Base-by-base conservation (phyloP, 2,113 vertebrate species). In the Chrysochloris asiatica region DNA sequence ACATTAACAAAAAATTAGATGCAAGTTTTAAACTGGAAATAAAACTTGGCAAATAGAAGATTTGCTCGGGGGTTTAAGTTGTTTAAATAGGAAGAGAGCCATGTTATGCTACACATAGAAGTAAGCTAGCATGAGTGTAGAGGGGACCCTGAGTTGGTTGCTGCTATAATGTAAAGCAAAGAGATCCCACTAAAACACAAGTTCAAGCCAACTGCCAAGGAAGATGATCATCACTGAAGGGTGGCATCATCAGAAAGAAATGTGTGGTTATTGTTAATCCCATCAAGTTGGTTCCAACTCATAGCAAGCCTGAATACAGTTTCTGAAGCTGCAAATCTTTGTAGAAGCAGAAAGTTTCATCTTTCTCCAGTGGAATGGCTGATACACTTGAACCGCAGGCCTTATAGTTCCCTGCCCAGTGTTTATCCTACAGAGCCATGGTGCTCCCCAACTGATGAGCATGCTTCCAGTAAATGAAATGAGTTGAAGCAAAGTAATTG, bases 1-100 rank as follows among this genome's bases (percentile, higher is more conserved):
- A 54, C 87, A 86, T 83, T 65, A 93, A 79, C 56, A 36, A 90
- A 92, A 92, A 90, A 67, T 93, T 86, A 56, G n/a, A 92, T 56
- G 79, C 16, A 85, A 88, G 28, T 54, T 86, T 84, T 75, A 79
- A 89, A 90, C 45, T 76, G 52, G 56, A 95, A 92, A 50, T 72
- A 88, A 88, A 96, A 93, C 22, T 38, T 86, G 33, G 78, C 41
- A 84, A 76, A 59, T 0, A 76, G 19, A 36, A 50, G 52, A 79
- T 59, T 47, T 45, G 47, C 43, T 65, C 43, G 16, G 4, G 24
- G 30, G 76, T 41, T 84, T 81, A 77, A 59, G 19, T 69, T 71
- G 38, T 85, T 86, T 67, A 85, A 96, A 79, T 21, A 89, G 69
- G 36, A 90, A 78, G 71, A 91, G 22, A 77, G 33, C 28, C 79